These are phyloP conservation scores for Ceratosolen solmsi DNA, from an alignment of 1,140 invertebrate species.

Conservation along the genomic window DNA sequence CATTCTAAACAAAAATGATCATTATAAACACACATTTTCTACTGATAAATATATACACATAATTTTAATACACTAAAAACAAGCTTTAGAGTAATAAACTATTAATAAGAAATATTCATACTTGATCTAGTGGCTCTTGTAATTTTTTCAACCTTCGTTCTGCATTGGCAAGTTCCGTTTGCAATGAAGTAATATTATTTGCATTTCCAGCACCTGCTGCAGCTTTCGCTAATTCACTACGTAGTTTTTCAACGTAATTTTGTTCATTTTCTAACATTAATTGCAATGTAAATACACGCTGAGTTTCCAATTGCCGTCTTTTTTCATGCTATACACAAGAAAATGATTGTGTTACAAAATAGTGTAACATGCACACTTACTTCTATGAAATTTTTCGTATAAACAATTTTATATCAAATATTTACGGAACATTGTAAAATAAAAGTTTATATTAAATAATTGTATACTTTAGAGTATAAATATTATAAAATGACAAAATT, in stretches of 20 bases:
- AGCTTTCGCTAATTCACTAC: constrained; percentile 76
- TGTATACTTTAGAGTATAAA: constrained; percentile 9
- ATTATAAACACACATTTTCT: constrained; percentile 37
- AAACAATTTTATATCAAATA: neutral
- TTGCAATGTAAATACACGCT: constrained; percentile 83
- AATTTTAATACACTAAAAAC: constrained; percentile 30
- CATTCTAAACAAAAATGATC: constrained; percentile 34
- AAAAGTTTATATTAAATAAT: neutral
- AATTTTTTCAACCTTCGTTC: constrained; percentile 78
- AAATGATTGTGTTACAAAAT: neutral
- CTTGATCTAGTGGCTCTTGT: constrained; percentile 75
- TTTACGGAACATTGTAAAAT: neutral
- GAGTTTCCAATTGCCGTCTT: constrained; percentile 82
- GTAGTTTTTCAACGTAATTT: constrained; percentile 81
- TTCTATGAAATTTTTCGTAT: no score
- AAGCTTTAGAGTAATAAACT: constrained; percentile 13
- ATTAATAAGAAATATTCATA: constrained; percentile 42
- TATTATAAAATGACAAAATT: constrained; percentile 64
- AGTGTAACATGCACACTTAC: no score
- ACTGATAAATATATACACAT: constrained; percentile 46
- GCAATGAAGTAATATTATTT: constrained; percentile 68
- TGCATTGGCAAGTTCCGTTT: constrained; percentile 75
- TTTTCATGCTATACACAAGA: constrained; percentile 80
- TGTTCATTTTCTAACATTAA: constrained; percentile 88
- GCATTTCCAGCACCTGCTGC: constrained; percentile 69